Evolutionary conservation across 2,797 vertebrate species (phyloP).

Genomic region (Decapterus maruadsi): DNA sequence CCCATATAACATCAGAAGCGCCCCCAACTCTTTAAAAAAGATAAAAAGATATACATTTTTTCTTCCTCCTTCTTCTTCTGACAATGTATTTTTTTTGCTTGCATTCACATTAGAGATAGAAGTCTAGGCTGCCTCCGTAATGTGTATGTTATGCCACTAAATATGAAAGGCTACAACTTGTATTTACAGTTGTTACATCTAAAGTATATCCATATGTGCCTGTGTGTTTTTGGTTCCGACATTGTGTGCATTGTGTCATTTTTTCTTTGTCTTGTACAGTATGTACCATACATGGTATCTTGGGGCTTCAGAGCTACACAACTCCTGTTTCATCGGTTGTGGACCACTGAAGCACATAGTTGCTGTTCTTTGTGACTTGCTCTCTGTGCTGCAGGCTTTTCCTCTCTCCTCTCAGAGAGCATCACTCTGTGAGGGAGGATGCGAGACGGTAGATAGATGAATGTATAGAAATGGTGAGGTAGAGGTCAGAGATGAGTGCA

Average conservation of each 20-base stretch:
- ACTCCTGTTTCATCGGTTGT: slow-evolving; percentile 76
- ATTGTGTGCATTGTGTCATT: slow-evolving; percentile 39
- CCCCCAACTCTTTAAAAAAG: too few species aligned
- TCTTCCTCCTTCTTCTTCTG: too few species aligned
- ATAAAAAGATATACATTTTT: too few species aligned
- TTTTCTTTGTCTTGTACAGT: slow-evolving; percentile 38
- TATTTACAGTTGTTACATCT: background rate
- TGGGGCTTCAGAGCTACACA: slow-evolving; percentile 64
- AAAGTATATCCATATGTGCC: slow-evolving; percentile 6
- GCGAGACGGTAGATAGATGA: slow-evolving; percentile 36
- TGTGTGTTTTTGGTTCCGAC: slow-evolving; percentile 29
- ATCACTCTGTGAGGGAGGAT: slow-evolving; percentile 37
- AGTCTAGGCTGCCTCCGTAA: background rate
- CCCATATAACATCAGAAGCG: too few species aligned
- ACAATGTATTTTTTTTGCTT: background rate
- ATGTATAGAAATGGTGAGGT: slow-evolving; percentile 25
- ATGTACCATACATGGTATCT: slow-evolving; percentile 57
- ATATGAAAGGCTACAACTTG: slow-evolving; percentile 12
- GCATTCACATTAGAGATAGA: slow-evolving; percentile 4
- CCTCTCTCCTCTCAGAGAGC: slow-evolving; percentile 31
- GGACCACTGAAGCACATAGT: slow-evolving; percentile 86
- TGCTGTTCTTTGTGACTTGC: slow-evolving; percentile 80
- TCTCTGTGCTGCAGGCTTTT: slow-evolving; percentile 63
- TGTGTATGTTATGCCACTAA: slow-evolving; percentile 10
- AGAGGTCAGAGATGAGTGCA: slow-evolving; percentile 51